Conservation (phyloP, 2,888 invertebrate species). For the Oxyscelio sp. region DNA sequence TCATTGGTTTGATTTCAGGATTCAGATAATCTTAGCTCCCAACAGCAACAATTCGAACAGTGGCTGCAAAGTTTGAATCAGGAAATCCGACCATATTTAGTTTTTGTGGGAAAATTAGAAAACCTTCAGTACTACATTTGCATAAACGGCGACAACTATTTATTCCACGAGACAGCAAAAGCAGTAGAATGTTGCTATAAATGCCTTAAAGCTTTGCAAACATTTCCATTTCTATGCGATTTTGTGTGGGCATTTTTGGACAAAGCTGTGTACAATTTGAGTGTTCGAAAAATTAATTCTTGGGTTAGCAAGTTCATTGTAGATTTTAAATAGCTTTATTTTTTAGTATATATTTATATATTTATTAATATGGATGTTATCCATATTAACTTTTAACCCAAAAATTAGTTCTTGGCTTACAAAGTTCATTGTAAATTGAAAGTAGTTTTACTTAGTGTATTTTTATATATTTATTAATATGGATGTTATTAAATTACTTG, state of each 20-base stretch:
- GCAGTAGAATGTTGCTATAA: constrained; percentile 57
- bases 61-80: constrained; percentile 15
- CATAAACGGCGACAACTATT: constrained; percentile 28
- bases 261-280: constrained; percentile 26
- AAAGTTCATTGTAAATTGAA: no score
- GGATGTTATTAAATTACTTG: constrained; percentile 25
- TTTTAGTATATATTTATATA: no score
- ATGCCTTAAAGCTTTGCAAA: constrained; percentile 46
- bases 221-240: constrained; percentile 27
- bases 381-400: no score
- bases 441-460: background rate
- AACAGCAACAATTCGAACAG: no score
- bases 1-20: no score
- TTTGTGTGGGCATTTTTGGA: constrained; percentile 41
- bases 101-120: constrained; percentile 35
- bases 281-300: background rate
- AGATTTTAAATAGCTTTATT: no score
- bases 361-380: no score
- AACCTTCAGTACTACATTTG: constrained; percentile 16
- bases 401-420: no score
- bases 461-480: background rate
- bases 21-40: no score
- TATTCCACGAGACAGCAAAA: constrained; percentile 1
- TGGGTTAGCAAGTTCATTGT: constrained; percentile 6
- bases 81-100: constrained; percentile 18